These are phyloP conservation scores for Sebastes fasciatus DNA, from an alignment of 2,113 vertebrate genomes.

Conservation along the genomic window DNA sequence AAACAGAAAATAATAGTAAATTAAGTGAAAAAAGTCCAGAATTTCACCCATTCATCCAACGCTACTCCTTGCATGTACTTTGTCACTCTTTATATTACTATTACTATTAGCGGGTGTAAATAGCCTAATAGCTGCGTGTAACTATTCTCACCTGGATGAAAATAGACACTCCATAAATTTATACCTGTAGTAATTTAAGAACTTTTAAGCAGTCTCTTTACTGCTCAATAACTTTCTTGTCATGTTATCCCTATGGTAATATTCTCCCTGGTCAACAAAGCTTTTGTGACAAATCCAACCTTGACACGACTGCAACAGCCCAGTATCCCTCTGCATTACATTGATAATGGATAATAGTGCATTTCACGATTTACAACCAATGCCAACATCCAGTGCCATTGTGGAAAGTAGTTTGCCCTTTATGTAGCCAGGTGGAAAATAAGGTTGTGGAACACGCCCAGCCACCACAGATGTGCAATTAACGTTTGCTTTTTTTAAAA, in stretches of 20 bases:
- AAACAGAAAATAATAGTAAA: no score
- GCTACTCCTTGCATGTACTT: no score
- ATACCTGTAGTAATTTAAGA: neutral
- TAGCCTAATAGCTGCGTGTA: no score
- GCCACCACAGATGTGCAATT: conserved; percentile 3
- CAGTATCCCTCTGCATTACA: neutral
- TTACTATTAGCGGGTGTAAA: no score
- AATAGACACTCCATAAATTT: neutral
- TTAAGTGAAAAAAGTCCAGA: no score
- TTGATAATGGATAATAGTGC: neutral
- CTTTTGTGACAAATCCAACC: neutral
- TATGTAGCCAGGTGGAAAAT: neutral
- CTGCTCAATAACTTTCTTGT: neutral
- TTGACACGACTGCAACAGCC: conserved; percentile 1
- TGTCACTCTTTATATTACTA: no score
- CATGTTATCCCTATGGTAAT: neutral
- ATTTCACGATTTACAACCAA: neutral
- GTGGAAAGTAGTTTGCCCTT: neutral
- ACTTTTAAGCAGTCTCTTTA: neutral
- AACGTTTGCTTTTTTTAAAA: neutral
- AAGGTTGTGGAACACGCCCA: neutral
- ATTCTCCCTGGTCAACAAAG: neutral
- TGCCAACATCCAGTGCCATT: neutral
- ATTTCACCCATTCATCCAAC: no score
- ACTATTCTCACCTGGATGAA: no score